Evolutionary conservation across 2,113 vertebrate genomes (phyloP), one percentile per base, ranked within the genome.

Genomic region (Salminus brasiliensis): DNA sequence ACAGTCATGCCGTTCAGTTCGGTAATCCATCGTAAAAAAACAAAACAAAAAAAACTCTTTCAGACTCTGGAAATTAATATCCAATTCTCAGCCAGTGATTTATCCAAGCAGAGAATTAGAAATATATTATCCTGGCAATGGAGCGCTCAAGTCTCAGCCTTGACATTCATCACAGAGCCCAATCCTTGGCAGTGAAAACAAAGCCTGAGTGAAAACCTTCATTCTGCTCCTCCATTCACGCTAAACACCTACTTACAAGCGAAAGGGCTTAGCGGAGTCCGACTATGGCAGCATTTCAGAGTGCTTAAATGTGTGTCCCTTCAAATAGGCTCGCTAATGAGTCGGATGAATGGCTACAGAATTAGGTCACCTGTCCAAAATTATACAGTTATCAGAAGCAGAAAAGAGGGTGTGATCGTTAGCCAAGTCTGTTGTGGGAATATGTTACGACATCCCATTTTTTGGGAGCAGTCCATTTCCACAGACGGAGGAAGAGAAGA

Each of bases 1-100:
- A 78, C 41, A 25, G 41, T 70, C 78, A 66, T 53, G 65, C 60
- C 39, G 25, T 34, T 83, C 59, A 75, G 16, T 59, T 80, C 43
- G 52, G 52, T 80, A 78, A 84, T 84, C 81, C 76, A 82, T 78
- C 53, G 68, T 71, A 78, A 72, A 63, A 67, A 62, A 6, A 43
- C 67, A 78, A 72, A 63, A 67, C 55, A 6, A 43, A 21, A 49
- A 49, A 18, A 21, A 62, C 74, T 76, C 53, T 72, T 75, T 74
- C 78, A 63, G 69, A 77, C 69, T 72, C 72, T 78, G 49, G 39
- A 81, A 83, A 87, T 83, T 81, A 87, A 85, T 85, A 81, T 81
- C 83, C 76, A 73, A 74, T 82, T 85, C 65, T 75, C 73, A 79
- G 81, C 47, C 47, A 34, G 72, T 82, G 86, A 83, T 87, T 87